Evolutionary conservation across 1,140 invertebrate genomes (phyloP).

Genomic region (Spodoptera litura): DNA sequence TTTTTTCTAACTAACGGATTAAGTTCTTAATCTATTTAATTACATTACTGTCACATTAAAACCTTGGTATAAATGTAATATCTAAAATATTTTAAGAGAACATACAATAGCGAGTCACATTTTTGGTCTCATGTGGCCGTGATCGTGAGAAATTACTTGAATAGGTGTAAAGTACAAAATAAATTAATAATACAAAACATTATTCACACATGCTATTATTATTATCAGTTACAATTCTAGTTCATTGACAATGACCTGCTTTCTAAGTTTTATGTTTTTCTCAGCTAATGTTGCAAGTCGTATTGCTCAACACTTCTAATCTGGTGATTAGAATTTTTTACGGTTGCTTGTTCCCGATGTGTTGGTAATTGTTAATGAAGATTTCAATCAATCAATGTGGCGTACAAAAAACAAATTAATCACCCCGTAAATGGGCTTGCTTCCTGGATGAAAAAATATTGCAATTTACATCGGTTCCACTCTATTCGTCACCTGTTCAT

Average conservation of each 20-base stretch:
- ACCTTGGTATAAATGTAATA: no score
- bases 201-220: constrained; percentile 20
- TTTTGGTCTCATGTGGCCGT: not conserved
- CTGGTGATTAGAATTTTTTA: constrained; percentile 24
- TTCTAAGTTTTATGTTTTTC: constrained; percentile 62
- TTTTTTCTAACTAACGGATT: no score
- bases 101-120: no score
- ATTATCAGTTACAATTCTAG: constrained; percentile 49
- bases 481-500: constrained; percentile 58
- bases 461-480: constrained; percentile 61
- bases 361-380: constrained; percentile 5
- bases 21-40: no score
- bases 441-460: constrained; percentile 69
- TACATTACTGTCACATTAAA: no score
- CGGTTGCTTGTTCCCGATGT: not conserved
- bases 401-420: constrained; percentile 60
- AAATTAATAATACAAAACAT: not conserved
- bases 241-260: constrained; percentile 71
- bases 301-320: constrained; percentile 7
- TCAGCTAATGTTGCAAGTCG: constrained; percentile 49
- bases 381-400: constrained; percentile 47
- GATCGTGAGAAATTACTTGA: constrained; percentile 4
- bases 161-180: not conserved
- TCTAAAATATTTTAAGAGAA: no score
- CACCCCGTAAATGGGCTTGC: constrained; percentile 53